A percentile compares a stretch with the other conserved stretches of the same genome.
Evolutionary conservation across 2,888 invertebrate species (phyloP).

Genomic region (Drosophila subsilvestris): DNA sequence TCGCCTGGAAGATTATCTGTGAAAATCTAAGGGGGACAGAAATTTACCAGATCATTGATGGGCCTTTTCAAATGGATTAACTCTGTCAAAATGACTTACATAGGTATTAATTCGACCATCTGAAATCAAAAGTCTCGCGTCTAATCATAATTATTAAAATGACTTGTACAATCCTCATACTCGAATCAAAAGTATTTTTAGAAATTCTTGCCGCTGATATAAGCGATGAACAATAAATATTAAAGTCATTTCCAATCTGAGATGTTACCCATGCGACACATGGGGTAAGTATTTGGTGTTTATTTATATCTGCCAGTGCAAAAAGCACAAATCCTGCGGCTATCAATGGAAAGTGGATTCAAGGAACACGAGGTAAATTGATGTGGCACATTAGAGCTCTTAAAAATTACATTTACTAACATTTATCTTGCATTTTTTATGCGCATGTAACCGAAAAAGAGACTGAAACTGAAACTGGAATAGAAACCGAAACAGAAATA

Average conservation of each 20-base stretch:
- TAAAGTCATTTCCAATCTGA: not conserved
- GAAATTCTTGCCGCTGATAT: not conserved
- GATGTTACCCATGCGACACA: not conserved
- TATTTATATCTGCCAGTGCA: not conserved
- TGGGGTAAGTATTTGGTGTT: not conserved
- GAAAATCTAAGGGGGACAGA: not conserved
- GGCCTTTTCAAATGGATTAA: not conserved
- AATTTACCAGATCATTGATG: not conserved
- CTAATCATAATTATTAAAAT: not conserved
- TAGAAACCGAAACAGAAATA: slow-evolving; percentile 1
- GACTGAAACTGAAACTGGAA: not conserved
- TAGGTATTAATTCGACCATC: too few species aligned
- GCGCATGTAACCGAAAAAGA: slow-evolving; percentile 16
- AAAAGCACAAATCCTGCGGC: slow-evolving; percentile 10
- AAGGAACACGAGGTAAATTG: slow-evolving; percentile 39
- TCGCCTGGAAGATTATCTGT: not conserved
- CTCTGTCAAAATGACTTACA: not conserved
- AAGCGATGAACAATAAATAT: not conserved
- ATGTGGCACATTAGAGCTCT: slow-evolving; percentile 69
- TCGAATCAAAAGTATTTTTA: not conserved
- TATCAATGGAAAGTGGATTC: slow-evolving; percentile 35
- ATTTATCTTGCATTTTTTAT: slow-evolving; percentile 68
- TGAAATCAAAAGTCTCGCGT: not conserved
- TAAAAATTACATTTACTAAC: slow-evolving; percentile 72
- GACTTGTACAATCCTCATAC: not conserved